These are phyloP conservation scores for Cotesia vestalis DNA, from an alignment of 1,140 invertebrate genomes.

Conservation along the genomic window DNA sequence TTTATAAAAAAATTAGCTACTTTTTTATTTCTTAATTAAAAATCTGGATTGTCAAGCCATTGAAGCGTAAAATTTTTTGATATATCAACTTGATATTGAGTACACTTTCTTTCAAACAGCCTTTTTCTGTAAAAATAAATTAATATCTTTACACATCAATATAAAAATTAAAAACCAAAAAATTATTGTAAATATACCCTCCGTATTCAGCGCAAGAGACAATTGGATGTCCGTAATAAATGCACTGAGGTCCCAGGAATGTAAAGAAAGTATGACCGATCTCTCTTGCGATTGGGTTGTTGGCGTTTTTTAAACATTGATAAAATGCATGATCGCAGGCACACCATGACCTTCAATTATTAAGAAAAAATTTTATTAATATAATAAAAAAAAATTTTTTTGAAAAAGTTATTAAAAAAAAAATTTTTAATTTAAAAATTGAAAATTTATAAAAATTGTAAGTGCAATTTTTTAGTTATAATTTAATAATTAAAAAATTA, in stretches of 20 bases:
- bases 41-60: constrained; percentile 70
- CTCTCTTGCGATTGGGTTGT: constrained; percentile 61
- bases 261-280: constrained; percentile 70
- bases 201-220: constrained; percentile 61
- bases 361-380: neutral
- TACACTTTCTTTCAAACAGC: constrained; percentile 60
- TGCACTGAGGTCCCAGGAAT: constrained; percentile 69
- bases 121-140: constrained; percentile 61
- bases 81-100: constrained; percentile 64
- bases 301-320: constrained; percentile 65
- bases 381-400: too few relatives aligned
- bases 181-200: constrained; percentile 52
- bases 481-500: too few relatives aligned
- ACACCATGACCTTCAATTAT: constrained; percentile 68
- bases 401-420: too few relatives aligned
- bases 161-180: constrained; percentile 7
- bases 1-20: too few relatives aligned
- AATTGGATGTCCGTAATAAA: constrained; percentile 65
- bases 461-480: too few relatives aligned
- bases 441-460: too few relatives aligned
- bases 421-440: too few relatives aligned
- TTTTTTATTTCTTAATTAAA: constrained; percentile 35
- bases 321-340: constrained; percentile 69
- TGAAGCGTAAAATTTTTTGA: constrained; percentile 65
- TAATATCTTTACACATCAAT: constrained; percentile 28